These are phyloP conservation scores for Eumaeus atala DNA, from an alignment of 1,140 invertebrate species.

Conservation along the genomic window DNA sequence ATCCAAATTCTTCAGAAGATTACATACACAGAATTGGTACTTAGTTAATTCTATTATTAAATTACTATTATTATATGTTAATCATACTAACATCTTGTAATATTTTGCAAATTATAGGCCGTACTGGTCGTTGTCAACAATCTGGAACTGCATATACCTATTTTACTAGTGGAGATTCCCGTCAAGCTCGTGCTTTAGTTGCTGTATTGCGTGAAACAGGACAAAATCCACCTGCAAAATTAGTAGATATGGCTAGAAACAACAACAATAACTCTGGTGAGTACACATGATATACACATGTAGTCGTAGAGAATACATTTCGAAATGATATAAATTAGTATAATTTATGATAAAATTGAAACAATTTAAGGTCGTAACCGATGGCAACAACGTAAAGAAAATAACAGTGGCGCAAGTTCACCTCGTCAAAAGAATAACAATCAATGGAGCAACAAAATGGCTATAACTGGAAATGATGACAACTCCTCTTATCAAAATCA, in stretches of 20 bases:
- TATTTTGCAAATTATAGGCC: slow-evolving; percentile 73
- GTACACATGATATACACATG: slow-evolving; percentile 13
- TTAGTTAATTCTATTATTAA: slow-evolving; percentile 28
- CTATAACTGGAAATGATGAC: slow-evolving; percentile 43
- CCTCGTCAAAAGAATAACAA: slow-evolving; percentile 61
- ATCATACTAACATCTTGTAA: background rate
- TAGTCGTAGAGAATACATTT: background rate
- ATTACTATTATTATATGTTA: background rate
- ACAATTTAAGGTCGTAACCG: slow-evolving; percentile 59
- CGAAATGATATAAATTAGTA: background rate
- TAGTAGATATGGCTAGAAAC: slow-evolving; percentile 61
- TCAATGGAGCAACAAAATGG: slow-evolving; percentile 71
- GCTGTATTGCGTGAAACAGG: slow-evolving; percentile 93
- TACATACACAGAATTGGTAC: slow-evolving; percentile 98
- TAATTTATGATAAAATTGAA: background rate
- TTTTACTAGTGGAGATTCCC: slow-evolving; percentile 92
- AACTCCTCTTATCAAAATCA: slow-evolving; percentile 53
- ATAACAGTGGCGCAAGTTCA: slow-evolving; percentile 59
- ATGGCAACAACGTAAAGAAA: slow-evolving; percentile 72
- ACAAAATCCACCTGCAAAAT: slow-evolving; percentile 86
- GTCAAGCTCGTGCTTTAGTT: slow-evolving; percentile 93
- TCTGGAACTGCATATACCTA: slow-evolving; percentile 98
- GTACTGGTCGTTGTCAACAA: slow-evolving; percentile 93
- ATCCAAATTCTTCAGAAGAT: slow-evolving; percentile 98
- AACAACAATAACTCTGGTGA: slow-evolving; percentile 59